Conservation (phyloP, 2,113 vertebrate species). For the Pomatorhinus ruficollis region DNA sequence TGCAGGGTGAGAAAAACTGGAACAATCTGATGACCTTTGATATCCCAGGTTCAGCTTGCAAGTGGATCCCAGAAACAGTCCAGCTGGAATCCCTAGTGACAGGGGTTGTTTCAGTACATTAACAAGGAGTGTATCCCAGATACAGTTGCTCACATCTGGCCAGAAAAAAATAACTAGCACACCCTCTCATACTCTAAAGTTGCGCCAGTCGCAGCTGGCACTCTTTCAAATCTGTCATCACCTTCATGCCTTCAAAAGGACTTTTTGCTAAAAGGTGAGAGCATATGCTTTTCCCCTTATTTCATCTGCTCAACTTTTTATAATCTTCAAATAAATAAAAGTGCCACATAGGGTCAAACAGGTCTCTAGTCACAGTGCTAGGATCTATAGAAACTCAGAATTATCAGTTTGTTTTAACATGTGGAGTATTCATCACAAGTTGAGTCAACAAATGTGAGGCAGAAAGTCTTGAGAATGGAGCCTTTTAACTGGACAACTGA, state of each 20-base stretch:
- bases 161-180: slow-evolving; percentile 11
- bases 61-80: not conserved
- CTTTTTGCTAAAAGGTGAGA: slow-evolving; percentile 21
- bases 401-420: slow-evolving; percentile 15
- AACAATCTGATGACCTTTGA: not conserved
- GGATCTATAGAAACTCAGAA: not conserved
- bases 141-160: slow-evolving; percentile 22
- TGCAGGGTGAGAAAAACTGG: not conserved
- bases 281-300: not conserved
- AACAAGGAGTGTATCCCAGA: slow-evolving; percentile 20
- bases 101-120: not conserved
- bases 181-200: slow-evolving; percentile 4
- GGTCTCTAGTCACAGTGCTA: not conserved
- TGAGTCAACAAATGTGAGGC: not conserved
- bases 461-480: not conserved
- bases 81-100: not conserved
- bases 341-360: not conserved
- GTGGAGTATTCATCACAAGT: slow-evolving; percentile 16
- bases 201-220: not conserved
- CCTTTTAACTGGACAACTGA: not conserved
- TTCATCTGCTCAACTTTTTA: not conserved
- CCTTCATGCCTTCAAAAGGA: slow-evolving; percentile 11
- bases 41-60: not conserved
- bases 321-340: not conserved
- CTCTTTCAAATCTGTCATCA: slow-evolving; percentile 35